phyloP scores from a whole-genome alignment of 2,797 vertebrate genomes.

The Tokudaia muenninki region DNA sequence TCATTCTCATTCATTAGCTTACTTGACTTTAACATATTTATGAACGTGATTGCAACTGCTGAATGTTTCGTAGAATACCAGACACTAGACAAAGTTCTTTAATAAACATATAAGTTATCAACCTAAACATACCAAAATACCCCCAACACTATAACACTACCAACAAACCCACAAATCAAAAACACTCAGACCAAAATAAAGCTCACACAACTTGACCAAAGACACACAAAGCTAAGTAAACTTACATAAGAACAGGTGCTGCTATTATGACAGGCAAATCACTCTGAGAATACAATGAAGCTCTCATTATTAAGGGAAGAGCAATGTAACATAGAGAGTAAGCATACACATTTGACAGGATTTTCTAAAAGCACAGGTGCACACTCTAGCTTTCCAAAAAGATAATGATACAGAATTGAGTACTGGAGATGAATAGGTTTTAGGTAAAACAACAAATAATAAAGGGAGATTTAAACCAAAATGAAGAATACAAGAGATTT shows the following conservation, averaged over 20 bases:
- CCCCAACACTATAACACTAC: not conserved
- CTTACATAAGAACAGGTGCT: not conserved
- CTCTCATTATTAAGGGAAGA: not conserved
- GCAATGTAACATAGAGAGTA: not conserved
- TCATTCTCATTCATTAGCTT: slow-evolving; percentile 20
- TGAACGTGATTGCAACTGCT: not conserved
- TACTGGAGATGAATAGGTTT: not conserved
- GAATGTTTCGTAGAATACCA: not conserved
- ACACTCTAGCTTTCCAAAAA: not conserved
- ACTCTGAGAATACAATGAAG: not conserved
- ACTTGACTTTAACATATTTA: not conserved
- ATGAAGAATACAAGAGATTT: not conserved
- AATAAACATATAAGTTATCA: not conserved
- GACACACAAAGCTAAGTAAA: not conserved
- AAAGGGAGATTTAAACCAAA: not conserved
- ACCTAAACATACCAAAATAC: not conserved
- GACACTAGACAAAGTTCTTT: not conserved
- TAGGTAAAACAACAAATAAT: not conserved
- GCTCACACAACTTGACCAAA: not conserved
- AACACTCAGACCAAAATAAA: not conserved
- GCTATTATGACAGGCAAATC: not conserved
- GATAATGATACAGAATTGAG: not conserved
- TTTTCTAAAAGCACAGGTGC: not conserved
- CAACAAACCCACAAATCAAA: not conserved
- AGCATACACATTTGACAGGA: not conserved